Conservation (phyloP, 2,888 invertebrate genomes). For the Xanthia togata region DNA sequence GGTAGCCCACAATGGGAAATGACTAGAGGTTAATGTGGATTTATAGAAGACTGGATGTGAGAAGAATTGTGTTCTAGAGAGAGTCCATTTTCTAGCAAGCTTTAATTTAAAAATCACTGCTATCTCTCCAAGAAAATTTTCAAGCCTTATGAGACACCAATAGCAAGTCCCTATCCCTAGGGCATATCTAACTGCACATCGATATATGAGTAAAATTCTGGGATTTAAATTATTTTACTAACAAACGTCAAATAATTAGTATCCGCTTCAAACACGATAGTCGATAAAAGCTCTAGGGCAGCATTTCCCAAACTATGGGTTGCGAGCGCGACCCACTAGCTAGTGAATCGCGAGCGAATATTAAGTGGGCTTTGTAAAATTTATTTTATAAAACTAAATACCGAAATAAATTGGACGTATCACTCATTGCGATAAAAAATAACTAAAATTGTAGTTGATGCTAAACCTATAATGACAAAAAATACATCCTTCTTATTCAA, state of each 20-base stretch:
- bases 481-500: too few relatives aligned
- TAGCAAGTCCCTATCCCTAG: neutral
- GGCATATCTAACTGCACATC: too few relatives aligned
- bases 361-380: too few relatives aligned
- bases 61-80: too few relatives aligned
- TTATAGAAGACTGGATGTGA: neutral
- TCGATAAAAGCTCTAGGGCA: conserved; percentile 22
- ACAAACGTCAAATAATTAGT: neutral
- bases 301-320: too few relatives aligned
- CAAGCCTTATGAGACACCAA: neutral
- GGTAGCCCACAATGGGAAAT: conserved; percentile 1
- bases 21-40: neutral
- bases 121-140: neutral
- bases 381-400: too few relatives aligned
- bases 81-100: neutral
- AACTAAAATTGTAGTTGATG: too few relatives aligned
- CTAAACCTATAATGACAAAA: too few relatives aligned
- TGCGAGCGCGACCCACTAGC: too few relatives aligned
- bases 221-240: neutral
- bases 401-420: too few relatives aligned
- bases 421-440: too few relatives aligned
- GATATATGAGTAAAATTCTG: neutral
- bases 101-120: neutral
- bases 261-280: neutral
- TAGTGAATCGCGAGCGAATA: too few relatives aligned